Evolutionary conservation across 1,140 invertebrate genomes (phyloP), one percentile per base, ranked within the genome.

Genomic region (Zaprionus davidi): DNA sequence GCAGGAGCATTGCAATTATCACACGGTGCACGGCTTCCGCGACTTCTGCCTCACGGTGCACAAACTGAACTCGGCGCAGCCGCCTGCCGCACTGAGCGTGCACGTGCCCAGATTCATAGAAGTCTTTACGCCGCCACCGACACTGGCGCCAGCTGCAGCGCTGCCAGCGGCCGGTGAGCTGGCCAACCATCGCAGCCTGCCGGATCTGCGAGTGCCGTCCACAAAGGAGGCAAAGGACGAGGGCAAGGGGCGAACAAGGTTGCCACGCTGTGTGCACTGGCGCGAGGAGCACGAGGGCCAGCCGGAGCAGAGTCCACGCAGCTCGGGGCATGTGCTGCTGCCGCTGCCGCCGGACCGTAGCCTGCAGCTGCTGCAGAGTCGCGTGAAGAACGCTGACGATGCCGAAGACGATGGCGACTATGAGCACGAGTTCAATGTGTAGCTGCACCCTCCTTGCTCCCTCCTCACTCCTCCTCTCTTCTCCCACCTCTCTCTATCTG

Each of bases 1-100:
- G 9, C 38, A 51, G 51, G 20, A 26, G 41, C 0, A 64, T 20
- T 24, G 56, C 24, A 84, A 68, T 17, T 88, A 90, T 6, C 81
- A 88, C 31, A 88, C 84, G 20, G 85, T 88, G 0, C 84, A 88
- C 2, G 84, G 84, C 0, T 90, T 88, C 17, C 63, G 81, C 41
- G 72, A 88, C 55, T 79, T 90, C n/a, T 90, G 85, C 70, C 58
- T 79, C 12, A 85, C 84, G 41, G 66, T 88, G 76, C 84, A 90
- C 11, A 71, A 75, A 1, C 53, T 81, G 0, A 90, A 76, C 11
- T 20, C 57, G 34, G 20, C 68, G 22, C 26, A 12, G 24, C 31
- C 63, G 5, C 26, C 11, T 5, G 6, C 38, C 1, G 20, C n/a
- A n/a, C n/a, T n/a, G n/a, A n/a, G n/a, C n/a, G n/a, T n/a, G n/a